phyloP scores from a whole-genome alignment of 2,113 vertebrate genomes.

The Tychaedon coryphoeus region DNA sequence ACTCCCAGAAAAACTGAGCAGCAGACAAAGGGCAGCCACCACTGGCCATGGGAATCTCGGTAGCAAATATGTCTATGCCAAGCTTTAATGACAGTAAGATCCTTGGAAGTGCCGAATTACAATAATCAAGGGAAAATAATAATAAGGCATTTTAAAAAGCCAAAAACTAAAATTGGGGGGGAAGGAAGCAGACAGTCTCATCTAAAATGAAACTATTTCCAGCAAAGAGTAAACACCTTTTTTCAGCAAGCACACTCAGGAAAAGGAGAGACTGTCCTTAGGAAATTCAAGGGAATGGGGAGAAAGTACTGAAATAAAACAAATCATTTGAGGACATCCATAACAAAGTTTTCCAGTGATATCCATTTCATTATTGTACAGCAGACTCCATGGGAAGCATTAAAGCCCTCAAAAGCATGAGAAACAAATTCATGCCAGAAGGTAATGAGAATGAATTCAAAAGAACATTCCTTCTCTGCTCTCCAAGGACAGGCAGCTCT shows the following conservation, averaged over 20 bases:
- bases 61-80: rapidly evolving
- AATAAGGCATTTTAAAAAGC: neutral
- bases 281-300: neutral
- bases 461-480: neutral
- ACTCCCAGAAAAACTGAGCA: neutral
- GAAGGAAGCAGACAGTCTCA: neutral
- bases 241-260: neutral
- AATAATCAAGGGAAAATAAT: neutral
- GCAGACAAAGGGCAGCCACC: neutral
- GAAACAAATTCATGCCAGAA: neutral
- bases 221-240: neutral
- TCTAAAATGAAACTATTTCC: neutral
- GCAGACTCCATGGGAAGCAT: neutral
- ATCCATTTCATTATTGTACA: neutral
- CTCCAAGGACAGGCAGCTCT: neutral
- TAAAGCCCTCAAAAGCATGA: neutral
- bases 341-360: neutral
- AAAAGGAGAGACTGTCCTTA: neutral
- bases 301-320: neutral
- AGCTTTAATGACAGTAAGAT: neutral
- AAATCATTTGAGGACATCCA: neutral
- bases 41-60: neutral
- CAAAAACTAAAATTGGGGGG: neutral
- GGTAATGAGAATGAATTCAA: neutral
- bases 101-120: neutral